Conservation (phyloP, 1,140 invertebrate species). For the Drosophila seguyi region DNA sequence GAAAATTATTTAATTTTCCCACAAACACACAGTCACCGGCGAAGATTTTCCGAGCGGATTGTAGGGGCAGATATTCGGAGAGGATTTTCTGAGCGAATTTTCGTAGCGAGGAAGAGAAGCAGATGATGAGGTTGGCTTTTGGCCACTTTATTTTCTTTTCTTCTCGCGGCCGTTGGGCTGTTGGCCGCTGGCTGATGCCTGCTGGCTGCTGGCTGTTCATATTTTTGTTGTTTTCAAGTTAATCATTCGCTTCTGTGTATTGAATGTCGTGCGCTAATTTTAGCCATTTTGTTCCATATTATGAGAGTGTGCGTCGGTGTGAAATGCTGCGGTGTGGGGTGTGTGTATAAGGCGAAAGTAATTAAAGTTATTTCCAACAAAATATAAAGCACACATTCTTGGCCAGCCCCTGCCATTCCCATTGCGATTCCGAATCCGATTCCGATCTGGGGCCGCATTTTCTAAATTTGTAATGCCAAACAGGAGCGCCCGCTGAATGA, state of each 20-base stretch:
- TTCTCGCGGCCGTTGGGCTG: constrained; percentile 29
- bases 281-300: constrained; percentile 83
- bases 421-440: constrained; percentile 16
- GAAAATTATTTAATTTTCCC: constrained; percentile 83
- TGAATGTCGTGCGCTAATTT: constrained; percentile 85
- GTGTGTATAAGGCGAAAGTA: constrained; percentile 71
- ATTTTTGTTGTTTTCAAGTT: constrained; percentile 81
- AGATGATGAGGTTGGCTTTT: constrained; percentile 53
- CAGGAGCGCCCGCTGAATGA: constrained; percentile 69
- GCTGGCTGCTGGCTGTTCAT: constrained; percentile 51
- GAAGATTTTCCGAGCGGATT: constrained; percentile 24
- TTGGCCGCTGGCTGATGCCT: constrained; percentile 9
- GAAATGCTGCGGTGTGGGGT: constrained; percentile 5
- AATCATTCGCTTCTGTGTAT: constrained; percentile 83
- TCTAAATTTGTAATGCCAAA: constrained; percentile 82
- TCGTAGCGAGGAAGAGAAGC: constrained; percentile 2
- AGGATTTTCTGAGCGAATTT: constrained; percentile 52
- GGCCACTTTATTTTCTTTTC: constrained; percentile 77
- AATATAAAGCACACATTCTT: constrained; percentile 45
- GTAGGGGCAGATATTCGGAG: constrained; percentile 5
- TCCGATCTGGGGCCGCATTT: constrained; percentile 66
- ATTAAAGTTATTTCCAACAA: constrained; percentile 81
- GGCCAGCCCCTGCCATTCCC: constrained; percentile 35
- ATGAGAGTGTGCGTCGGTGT: constrained; percentile 30
- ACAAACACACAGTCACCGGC: constrained; percentile 35